These are phyloP conservation scores for Homalodisca vitripennis DNA, from an alignment of 1,140 invertebrate species.

Conservation along the genomic window DNA sequence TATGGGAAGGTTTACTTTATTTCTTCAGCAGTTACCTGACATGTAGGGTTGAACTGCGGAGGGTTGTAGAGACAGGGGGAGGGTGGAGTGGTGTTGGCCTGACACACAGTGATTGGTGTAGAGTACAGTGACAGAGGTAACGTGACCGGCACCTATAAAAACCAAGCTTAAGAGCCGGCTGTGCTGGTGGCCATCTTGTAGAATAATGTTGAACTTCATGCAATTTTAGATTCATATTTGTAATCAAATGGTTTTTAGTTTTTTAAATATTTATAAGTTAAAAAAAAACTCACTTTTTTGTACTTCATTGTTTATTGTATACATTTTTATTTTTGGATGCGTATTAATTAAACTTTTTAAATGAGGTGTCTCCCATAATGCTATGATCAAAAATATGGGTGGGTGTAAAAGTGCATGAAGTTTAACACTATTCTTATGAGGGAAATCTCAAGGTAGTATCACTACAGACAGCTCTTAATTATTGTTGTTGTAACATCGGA, in stretches of 20 bases:
- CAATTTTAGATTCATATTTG: background rate
- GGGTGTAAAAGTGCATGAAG: no score
- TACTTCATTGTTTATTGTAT: background rate
- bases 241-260: background rate
- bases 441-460: no score
- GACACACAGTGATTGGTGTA: slow-evolving; percentile 52
- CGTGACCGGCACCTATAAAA: slow-evolving; percentile 52
- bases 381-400: no score
- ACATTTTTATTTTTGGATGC: background rate
- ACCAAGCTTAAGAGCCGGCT: background rate
- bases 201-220: no score
- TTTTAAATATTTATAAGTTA: background rate
- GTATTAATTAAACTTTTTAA: background rate
- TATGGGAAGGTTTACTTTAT: no score
- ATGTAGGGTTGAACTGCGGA: slow-evolving; percentile 42
- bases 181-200: background rate
- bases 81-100: slow-evolving; percentile 47
- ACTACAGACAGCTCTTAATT: no score
- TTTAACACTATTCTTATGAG: no score
- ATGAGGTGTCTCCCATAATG: no score
- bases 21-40: slow-evolving; percentile 39
- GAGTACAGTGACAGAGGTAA: slow-evolving; percentile 58
- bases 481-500: no score
- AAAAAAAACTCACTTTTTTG: background rate
- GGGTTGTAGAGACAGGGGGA: slow-evolving; percentile 50